Conservation (phyloP, 2,113 vertebrate species). For the Anas platyrhynchos region DNA sequence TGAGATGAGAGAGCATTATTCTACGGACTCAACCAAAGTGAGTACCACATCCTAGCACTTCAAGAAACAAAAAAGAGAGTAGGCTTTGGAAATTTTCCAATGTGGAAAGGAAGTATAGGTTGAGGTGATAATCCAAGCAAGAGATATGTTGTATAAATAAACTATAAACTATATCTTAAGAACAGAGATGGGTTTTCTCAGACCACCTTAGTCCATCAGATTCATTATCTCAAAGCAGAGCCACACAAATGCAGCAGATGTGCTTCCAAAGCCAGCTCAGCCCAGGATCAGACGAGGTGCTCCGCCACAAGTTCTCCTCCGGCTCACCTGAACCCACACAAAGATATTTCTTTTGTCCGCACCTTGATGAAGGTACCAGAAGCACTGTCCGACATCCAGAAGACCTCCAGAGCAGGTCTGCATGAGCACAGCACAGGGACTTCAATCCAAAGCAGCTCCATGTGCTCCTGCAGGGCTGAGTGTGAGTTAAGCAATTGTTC, state of each 20-base stretch:
- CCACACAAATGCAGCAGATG: neutral
- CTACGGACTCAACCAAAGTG: neutral
- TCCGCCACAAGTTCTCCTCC: neutral
- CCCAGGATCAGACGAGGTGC: neutral
- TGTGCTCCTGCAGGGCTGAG: neutral
- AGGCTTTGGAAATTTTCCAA: neutral
- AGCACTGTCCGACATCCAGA: neutral
- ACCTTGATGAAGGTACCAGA: neutral
- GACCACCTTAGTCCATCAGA: neutral
- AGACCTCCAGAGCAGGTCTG: neutral
- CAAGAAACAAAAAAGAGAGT: neutral
- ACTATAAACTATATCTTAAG: neutral
- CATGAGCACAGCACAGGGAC: neutral
- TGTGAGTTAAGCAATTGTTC: neutral
- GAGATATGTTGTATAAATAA: neutral
- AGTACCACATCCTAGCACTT: neutral
- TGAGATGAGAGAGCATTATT: neutral
- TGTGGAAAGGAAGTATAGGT: neutral
- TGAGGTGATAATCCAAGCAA: neutral
- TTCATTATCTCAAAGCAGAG: neutral
- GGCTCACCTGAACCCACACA: neutral
- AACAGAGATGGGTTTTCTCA: neutral
- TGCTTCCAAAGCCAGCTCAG: neutral
- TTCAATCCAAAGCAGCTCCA: neutral
- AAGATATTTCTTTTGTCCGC: neutral